Evolutionary conservation across 2,113 vertebrate species (phyloP).

Genomic region (Oncorhynchus tshawytscha): DNA sequence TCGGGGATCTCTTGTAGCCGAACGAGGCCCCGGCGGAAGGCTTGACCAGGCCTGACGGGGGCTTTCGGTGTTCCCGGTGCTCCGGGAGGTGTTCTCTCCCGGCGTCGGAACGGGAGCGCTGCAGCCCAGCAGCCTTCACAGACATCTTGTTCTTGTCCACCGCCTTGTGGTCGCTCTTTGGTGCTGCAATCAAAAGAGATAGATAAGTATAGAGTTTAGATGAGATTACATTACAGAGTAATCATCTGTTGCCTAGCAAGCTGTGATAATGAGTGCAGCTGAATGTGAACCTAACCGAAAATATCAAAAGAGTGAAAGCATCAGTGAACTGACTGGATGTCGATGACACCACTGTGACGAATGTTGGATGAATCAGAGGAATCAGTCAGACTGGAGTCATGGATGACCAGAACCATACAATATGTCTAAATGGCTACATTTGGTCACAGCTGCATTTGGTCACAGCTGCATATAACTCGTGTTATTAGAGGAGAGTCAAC

Average conservation of each 20-base stretch:
- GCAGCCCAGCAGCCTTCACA: conserved; percentile 82
- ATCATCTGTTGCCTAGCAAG: not conserved
- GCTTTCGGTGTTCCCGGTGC: conserved; percentile 83
- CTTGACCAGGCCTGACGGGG: conserved; percentile 88
- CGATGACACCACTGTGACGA: not conserved
- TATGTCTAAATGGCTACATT: not conserved
- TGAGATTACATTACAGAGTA: not conserved
- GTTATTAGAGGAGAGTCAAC: conserved; percentile 13
- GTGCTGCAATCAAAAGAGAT: conserved; percentile 45
- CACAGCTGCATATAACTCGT: conserved; percentile 13
- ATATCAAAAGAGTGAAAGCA: too few relatives aligned
- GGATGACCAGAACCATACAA: not conserved
- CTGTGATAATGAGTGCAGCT: too few relatives aligned
- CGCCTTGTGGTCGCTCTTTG: conserved; percentile 83
- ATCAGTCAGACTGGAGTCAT: not conserved
- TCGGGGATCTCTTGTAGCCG: conserved; percentile 86
- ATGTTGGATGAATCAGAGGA: not conserved
- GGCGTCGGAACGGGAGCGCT: conserved; percentile 91
- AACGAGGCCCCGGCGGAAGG: conserved; percentile 84
- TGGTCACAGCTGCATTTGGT: conserved; percentile 13
- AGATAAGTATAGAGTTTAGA: not conserved
- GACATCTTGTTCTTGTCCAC: conserved; percentile 88
- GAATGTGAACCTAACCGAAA: too few relatives aligned
- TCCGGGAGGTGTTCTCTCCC: conserved; percentile 81
- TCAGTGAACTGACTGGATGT: not conserved